Evolutionary conservation across 2,797 vertebrate species (phyloP), one percentile per base, ranked within the genome.

Genomic region (Crenichthys baileyi): DNA sequence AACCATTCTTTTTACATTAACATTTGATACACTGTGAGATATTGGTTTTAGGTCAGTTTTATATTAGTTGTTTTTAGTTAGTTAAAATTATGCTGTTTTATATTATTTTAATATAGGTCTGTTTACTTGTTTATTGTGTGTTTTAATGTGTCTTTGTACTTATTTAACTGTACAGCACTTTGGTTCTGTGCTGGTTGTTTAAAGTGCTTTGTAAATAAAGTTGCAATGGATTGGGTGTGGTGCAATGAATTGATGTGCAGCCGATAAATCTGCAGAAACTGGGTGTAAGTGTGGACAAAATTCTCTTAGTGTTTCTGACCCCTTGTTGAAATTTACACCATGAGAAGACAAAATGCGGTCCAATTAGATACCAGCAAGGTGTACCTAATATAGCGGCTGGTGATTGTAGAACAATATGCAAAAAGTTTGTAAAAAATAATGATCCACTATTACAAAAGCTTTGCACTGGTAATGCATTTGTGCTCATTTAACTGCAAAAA

Each of bases 401-500:
- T 44, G 41, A 68, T 44, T 68, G 20, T n/a, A 44, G 39, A 79
- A 82, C 87, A 83, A 73, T n/a, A 16, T 76, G 72, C 51, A 65
- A 55, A 67, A 39, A 41, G 55, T 67, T 55, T 58, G 75, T 44
- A 48, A 65, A 61, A 4, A 65, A 65, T 22, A 68, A 68, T 44
- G 39, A 22, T 9, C 67, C 41, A 68, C 81, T 80, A 76, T 39
- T 46, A 83, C 72, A 78, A 75, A 36, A 79, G 80, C 81, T 82
- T 67, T 53, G 78, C 72, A 74, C 83, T 84, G 85, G 81, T 87
- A 88, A 88, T 91, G 82, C 60, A 85, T 85, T 82, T 90, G 81
- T 82, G 83, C 82, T 83, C 87, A 88, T 92, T 90, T 92, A 83
- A 79, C 84, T 86, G 78, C 76, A 76, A 86, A 70, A 90, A 88